Evolutionary conservation across 2,888 invertebrate genomes (phyloP), one percentile per base, ranked within the genome.

Genomic region (Cerastis leucographa): DNA sequence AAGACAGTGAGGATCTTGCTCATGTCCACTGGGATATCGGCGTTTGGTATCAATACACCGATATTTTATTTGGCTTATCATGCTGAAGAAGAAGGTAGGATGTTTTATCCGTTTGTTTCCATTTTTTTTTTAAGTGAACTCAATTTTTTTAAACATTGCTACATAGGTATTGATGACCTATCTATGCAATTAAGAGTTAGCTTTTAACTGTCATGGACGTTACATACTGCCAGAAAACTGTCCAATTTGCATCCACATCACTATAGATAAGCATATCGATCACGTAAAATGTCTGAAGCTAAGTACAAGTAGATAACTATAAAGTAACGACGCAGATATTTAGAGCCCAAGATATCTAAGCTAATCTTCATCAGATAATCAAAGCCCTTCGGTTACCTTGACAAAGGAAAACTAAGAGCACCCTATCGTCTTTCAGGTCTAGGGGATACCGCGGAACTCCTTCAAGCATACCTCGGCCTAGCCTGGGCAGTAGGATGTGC

Each of bases 31-130:
- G 98, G 98, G 14, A 98, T 98, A 92, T 97, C 97, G 22, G 98
- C 98, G 11, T 98, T 99, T 91, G 99, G 99, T 29, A 98, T 98
- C 89, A 98, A 98, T 91, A 98, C 98, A 0, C 99, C 99, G 1
- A 97, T 99, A 88, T 98, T 99, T 92, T 98, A 98, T 93, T 95
- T 99, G 95, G 98, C 98, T 29, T 98, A 98, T 90, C 98, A 98
- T 90, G 98, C 98, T 22, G 98, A 98, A 93, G 97, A 98, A 89
- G 98, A 98, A 95, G 98, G 98, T 89, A 94, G 5, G 40, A 9
- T 40, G 49, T 83, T 81, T 56, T 66, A 71, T n/a, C 6, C 7
- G 6, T 19, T 17, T 61, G 1, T 4, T 46, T 71, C 22, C 19
- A 19, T 40, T 11, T 22, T 17, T 7, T 40, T 35, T 35, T 2